phyloP scores from a whole-genome alignment of 2,797 vertebrate genomes.

The Picus viridis region DNA sequence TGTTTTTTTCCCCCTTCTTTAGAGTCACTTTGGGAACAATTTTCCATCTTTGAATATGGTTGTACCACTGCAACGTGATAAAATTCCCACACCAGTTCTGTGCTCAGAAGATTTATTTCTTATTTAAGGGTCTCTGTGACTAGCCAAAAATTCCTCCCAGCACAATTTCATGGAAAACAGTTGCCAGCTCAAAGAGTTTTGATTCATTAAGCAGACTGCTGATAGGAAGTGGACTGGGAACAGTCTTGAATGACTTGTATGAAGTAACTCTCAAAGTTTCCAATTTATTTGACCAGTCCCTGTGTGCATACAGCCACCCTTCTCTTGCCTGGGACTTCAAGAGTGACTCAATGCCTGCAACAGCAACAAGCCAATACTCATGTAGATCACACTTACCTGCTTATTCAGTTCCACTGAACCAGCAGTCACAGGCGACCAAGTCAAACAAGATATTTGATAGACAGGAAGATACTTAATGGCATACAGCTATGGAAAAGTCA shows the following conservation, averaged over 20 bases:
- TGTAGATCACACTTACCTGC: background rate
- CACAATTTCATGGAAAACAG: background rate
- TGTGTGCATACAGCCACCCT: background rate
- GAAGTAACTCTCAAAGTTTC: background rate
- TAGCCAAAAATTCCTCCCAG: constrained; percentile 28
- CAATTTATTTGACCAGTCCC: background rate
- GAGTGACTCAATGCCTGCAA: background rate
- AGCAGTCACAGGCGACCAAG: background rate
- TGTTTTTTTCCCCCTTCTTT: background rate
- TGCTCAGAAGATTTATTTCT: constrained; percentile 23
- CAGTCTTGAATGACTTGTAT: background rate
- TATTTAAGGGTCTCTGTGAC: background rate
- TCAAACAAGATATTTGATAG: background rate
- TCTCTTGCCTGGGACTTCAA: background rate
- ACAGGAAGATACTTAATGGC: background rate
- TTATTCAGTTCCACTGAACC: background rate
- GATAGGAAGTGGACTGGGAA: background rate
- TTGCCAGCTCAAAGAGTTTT: constrained; percentile 14
- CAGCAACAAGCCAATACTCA: background rate
- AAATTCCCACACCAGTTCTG: constrained; percentile 3
- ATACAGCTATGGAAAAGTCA: background rate
- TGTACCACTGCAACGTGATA: background rate
- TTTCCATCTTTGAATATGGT: background rate
- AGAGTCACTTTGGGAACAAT: background rate
- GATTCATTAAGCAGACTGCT: constrained; percentile 30